Conservation (phyloP, 1,140 invertebrate species). For the Wiebesia pumilae region DNA sequence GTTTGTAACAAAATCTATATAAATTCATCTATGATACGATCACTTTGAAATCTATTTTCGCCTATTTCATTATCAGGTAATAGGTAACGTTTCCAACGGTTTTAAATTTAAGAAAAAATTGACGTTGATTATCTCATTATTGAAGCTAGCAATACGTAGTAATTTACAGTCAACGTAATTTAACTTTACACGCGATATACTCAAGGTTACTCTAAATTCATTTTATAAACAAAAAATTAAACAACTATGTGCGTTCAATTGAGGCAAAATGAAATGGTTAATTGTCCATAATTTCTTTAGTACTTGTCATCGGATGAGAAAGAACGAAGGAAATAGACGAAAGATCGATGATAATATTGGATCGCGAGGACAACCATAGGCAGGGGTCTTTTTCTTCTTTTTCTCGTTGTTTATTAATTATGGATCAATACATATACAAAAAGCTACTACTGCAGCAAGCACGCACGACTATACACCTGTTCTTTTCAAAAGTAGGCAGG, state of each 20-base stretch:
- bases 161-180: no score
- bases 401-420: constrained; percentile 60
- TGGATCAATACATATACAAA: constrained; percentile 59
- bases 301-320: neutral
- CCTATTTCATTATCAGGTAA: no score
- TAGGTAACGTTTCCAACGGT: no score
- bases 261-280: neutral
- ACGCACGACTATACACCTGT: constrained; percentile 46
- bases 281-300: neutral
- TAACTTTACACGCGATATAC: no score
- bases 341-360: constrained; percentile 25
- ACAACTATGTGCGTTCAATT: neutral
- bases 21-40: no score
- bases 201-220: no score
- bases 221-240: no score
- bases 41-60: no score
- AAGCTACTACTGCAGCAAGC: constrained; percentile 36
- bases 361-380: neutral
- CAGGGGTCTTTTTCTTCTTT: neutral
- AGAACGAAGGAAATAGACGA: neutral
- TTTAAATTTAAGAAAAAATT: no score
- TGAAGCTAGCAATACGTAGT: no score
- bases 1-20: no score
- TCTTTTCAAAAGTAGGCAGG: constrained; percentile 28
- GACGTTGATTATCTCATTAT: no score